Base-by-base conservation (phyloP, 2,888 invertebrate species). In the Acronicta psi region DNA sequence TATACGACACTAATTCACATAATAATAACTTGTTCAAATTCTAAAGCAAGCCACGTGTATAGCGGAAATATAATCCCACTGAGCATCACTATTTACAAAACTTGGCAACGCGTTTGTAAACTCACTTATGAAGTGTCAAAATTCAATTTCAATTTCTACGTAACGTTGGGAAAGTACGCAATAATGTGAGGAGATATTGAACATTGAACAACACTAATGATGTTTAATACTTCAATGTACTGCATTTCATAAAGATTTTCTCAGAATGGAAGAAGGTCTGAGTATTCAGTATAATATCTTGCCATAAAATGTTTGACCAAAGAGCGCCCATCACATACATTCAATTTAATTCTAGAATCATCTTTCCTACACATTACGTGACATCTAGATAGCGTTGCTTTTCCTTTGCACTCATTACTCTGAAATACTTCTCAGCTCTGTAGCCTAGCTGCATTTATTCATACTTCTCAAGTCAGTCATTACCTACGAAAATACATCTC, bases 61-160 rank as follows among this genome's bases (percentile, higher is more conserved):
- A 8, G 50, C 20, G 41, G 56, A 73, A 55, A 69, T 49, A 41
- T 64, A 59, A 69, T 65, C 43, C 45, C n/a, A 3, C 38, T 16
- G 50, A 34, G 11, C 59, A 31, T 64, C 45, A 52, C 41, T 42
- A 68, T 56, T 63, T 53, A 45, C 40, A 41, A 60, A 31, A 44
- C 65, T 73, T 71, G 71, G 71, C 73, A 71, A 46, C 59, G 41
- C 40, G 42, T 63, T 52, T 50, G 57, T 54, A 69, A 69, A 69
- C 73, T 69, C 73, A 71, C 64, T 71, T 59, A 71, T 36, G 53
- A 53, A 45, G n/a, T 70, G 73, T 70, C 70, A 68, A 59, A 73
- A 72, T 40, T 45, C 23, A 58, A 67, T 68, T 51, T 43, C 37
- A 55, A 41, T 56, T 36, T 47, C 46, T 2, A 31, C 37, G 43